Conservation (phyloP, 1,140 invertebrate species). For the Ceratina australensis region DNA sequence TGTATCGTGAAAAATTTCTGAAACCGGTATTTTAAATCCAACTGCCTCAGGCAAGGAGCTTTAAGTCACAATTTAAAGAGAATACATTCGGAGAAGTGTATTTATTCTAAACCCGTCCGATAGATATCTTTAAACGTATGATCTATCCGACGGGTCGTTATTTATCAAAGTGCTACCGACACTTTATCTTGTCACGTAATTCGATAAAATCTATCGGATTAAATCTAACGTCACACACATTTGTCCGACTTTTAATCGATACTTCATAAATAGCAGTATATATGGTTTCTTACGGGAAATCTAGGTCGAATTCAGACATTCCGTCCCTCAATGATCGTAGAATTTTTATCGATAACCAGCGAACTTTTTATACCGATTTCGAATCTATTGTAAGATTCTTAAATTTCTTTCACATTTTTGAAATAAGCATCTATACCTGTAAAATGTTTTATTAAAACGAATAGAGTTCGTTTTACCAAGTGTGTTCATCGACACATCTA, state of each 20-base stretch:
- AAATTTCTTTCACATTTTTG: not conserved
- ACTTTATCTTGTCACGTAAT: slow-evolving; percentile 3
- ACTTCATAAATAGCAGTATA: not conserved
- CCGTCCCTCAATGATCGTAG: slow-evolving; percentile 12
- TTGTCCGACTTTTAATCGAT: not conserved
- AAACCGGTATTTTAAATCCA: no score
- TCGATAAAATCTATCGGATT: not conserved
- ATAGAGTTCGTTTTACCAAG: no score
- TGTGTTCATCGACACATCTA: no score
- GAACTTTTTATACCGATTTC: not conserved
- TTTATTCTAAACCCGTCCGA: no score
- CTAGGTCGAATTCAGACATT: slow-evolving; percentile 16
- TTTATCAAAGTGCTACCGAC: not conserved
- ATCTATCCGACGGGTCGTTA: not conserved
- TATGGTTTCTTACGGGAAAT: not conserved
- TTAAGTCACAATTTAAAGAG: no score
- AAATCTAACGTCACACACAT: not conserved
- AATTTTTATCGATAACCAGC: not conserved
- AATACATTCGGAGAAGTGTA: no score
- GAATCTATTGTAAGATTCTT: not conserved
- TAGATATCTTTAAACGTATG: no score
- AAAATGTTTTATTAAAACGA: no score
- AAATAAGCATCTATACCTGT: no score
- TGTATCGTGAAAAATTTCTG: no score
- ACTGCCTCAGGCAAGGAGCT: no score